These are phyloP conservation scores for Chrysolina oricalcia DNA, from an alignment of 2,888 invertebrate species.

Conservation along the genomic window DNA sequence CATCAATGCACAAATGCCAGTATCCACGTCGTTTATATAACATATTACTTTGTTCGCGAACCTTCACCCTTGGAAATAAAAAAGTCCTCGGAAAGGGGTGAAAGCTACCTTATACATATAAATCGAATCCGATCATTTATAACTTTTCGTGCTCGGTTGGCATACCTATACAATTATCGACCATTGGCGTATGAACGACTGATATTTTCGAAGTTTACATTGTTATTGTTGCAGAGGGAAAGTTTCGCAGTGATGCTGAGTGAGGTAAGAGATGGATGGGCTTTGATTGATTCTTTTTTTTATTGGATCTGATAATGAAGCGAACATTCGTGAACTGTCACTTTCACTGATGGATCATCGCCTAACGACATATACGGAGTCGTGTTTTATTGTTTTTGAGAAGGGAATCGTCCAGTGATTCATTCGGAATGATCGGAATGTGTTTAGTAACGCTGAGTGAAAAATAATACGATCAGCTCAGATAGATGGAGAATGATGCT, in stretches of 20 bases:
- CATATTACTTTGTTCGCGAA: constrained; percentile 11
- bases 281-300: constrained; percentile 37
- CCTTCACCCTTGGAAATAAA: constrained; percentile 18
- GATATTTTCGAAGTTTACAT: constrained; percentile 32
- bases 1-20: constrained; percentile 9
- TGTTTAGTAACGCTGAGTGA: neutral
- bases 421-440: neutral
- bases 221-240: constrained; percentile 27
- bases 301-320: constrained; percentile 28
- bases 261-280: constrained; percentile 19
- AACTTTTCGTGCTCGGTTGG: neutral
- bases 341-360: constrained; percentile 38
- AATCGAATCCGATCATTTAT: constrained; percentile 23
- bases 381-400: neutral
- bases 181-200: constrained; percentile 25
- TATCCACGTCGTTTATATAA: constrained; percentile 14
- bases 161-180: constrained; percentile 22
- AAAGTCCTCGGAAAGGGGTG: constrained; percentile 13
- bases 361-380: neutral
- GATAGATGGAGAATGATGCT: neutral
- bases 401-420: neutral
- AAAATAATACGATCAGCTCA: neutral
- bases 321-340: constrained; percentile 32
- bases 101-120: constrained; percentile 29
- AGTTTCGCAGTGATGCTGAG: constrained; percentile 25